These are phyloP conservation scores for Mnemiopsis leidyi DNA, from an alignment of 37 sponge, comb jelly and placozoan species.

Conservation along the genomic window DNA sequence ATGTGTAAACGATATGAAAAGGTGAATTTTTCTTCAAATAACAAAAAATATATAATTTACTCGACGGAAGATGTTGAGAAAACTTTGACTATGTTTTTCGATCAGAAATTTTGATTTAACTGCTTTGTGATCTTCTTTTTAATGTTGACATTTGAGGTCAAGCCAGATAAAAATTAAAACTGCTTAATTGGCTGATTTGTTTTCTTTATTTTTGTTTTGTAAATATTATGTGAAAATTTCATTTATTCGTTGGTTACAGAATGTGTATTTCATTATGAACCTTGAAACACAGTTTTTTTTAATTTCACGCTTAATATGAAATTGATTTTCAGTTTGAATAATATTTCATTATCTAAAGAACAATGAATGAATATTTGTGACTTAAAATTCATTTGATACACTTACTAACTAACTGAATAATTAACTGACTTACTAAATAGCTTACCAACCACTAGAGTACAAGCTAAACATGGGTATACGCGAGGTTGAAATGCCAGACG, in stretches of 20 bases:
- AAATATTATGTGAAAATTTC: slow-evolving; percentile 34
- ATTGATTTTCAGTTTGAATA: no score
- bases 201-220: slow-evolving; percentile 25
- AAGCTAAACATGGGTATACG: slow-evolving; percentile 2
- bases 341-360: no score
- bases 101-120: slow-evolving; percentile 53
- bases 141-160: not conserved
- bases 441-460: no score
- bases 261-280: no score
- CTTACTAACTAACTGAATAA: no score
- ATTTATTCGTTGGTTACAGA: not conserved
- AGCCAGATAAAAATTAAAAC: not conserved
- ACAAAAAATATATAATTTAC: not conserved
- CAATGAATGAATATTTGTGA: no score
- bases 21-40: slow-evolving; percentile 6
- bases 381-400: no score
- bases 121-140: not conserved
- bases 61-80: slow-evolving; percentile 11
- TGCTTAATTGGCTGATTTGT: not conserved
- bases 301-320: no score
- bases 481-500: slow-evolving; percentile 31
- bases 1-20: slow-evolving; percentile 31
- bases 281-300: not conserved
- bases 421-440: not conserved
- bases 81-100: not conserved